Evolutionary conservation across 2,888 invertebrate genomes (phyloP).

Genomic region (Drosophila gaucha): DNA sequence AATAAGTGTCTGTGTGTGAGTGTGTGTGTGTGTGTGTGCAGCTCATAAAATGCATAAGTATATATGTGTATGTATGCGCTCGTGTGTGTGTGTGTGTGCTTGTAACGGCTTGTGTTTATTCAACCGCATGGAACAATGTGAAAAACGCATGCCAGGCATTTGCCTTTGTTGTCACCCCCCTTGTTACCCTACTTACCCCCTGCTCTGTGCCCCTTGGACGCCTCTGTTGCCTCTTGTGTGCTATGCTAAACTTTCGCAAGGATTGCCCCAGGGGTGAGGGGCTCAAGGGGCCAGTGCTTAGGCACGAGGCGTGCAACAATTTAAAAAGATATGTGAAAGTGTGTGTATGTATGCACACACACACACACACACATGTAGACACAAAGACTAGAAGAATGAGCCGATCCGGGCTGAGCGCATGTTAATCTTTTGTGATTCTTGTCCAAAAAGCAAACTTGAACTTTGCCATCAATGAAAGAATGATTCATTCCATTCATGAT

Average conservation of each 20-base stretch:
- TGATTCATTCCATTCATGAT: conserved; percentile 52
- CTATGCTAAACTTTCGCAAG: conserved; percentile 72
- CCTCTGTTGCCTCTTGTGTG: conserved; percentile 25
- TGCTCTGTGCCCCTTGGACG: background rate
- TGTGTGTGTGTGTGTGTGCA: conserved; percentile 26
- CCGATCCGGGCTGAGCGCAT: conserved; percentile 57
- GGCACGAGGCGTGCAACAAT: conserved; percentile 68
- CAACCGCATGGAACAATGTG: conserved; percentile 76
- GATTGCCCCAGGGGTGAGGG: conserved; percentile 58
- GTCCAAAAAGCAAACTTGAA: conserved; percentile 61
- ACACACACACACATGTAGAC: too few species aligned
- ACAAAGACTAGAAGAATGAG: conserved; percentile 46
- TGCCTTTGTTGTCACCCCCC: conserved; percentile 45
- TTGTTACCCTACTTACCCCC: background rate
- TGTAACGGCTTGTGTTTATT: conserved; percentile 69
- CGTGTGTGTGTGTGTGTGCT: conserved; percentile 25
- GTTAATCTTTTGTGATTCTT: conserved; percentile 62
- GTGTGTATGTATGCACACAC: conserved; percentile 15
- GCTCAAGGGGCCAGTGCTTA: conserved; percentile 27
- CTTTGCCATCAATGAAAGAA: conserved; percentile 58
- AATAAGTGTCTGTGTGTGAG: conserved; percentile 62
- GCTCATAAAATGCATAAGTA: conserved; percentile 51
- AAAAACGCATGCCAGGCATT: conserved; percentile 74
- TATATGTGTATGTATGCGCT: conserved; percentile 6
- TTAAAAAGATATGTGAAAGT: conserved; percentile 54